Base-by-base conservation (phyloP, 2,113 vertebrate genomes). In the Brachirus orientalis region DNA sequence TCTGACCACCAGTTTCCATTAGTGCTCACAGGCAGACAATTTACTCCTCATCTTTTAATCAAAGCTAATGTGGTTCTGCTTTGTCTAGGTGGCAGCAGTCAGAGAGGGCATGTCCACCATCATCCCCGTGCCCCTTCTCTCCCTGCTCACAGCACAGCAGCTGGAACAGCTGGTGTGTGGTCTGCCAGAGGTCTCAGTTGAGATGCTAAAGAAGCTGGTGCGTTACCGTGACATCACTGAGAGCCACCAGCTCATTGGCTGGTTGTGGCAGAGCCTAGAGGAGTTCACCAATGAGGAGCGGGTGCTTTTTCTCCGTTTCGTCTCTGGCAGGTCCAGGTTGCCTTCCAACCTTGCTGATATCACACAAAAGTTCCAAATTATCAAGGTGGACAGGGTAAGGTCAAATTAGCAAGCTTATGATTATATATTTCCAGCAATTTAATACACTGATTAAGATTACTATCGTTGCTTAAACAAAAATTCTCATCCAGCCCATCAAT, bases 241-340 rank as follows among this genome's bases (percentile, higher is more conserved):
- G 69, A 92, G 81, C 88, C 92, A 94, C 70, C 93, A 94, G 88
- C 88, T 94, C 1, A 89, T 94, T 67, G 78, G 80, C 83, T 94
- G 94, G 94, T 90, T 94, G 19, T 94, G 94, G 93, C 88, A 94
- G 82, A 94, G 93, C 77, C 58, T 94, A 60, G 91, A 93, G 86
- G 93, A 94, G 82, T 94, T 94, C 86, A 93, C 94, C 82, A 94
- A 94, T 36, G 94, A 94, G 82, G 94, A 94, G 91, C 76, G 94
- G 19, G 94, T 94, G 43, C 91, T 94, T 1, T 94, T 94, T 88
- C 89, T 94, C 20, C 93, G 94, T 37, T 94, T 94, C 35, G 93
- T 94, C 41, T 94, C 91, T 0, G 94, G 94, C 20, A 81, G 94
- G 53, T 94, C 94, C 65, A 79, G 94, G 73, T 74, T 94, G 75